phyloP scores from a whole-genome alignment of 2,113 vertebrate species.

The Dermatemys mawii region DNA sequence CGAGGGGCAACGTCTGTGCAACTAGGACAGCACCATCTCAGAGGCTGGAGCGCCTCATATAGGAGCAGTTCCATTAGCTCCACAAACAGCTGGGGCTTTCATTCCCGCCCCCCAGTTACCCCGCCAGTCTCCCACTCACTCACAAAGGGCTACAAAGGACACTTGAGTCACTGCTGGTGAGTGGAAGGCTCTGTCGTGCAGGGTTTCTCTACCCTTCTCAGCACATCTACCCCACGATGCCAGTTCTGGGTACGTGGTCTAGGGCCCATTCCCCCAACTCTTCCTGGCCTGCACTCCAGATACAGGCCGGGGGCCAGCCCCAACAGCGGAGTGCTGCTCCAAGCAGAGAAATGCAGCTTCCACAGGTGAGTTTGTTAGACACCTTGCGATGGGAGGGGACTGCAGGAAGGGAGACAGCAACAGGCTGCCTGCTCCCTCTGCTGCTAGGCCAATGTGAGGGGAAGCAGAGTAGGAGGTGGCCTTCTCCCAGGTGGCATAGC shows the following conservation, averaged over 20 bases:
- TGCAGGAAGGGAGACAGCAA: not conserved
- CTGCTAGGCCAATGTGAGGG: not conserved
- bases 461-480: not conserved
- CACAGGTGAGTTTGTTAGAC: not conserved
- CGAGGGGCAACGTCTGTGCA: not conserved
- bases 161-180: not conserved
- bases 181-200: not conserved
- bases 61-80: not conserved
- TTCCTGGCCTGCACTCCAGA: not conserved
- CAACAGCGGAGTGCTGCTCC: too few species aligned
- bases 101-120: not conserved
- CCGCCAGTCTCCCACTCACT: not conserved
- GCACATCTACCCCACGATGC: not conserved
- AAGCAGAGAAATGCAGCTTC: not conserved
- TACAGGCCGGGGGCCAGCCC: too few species aligned
- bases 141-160: not conserved
- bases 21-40: not conserved
- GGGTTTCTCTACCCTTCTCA: not conserved
- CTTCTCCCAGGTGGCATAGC: not conserved
- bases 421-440: not conserved
- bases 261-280: not conserved
- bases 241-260: too few species aligned
- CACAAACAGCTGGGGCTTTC: not conserved
- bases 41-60: not conserved
- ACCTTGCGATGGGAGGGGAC: not conserved